Evolutionary conservation across 2,797 vertebrate species (phyloP).

Genomic region (Poeciliopsis paucimaculata): DNA sequence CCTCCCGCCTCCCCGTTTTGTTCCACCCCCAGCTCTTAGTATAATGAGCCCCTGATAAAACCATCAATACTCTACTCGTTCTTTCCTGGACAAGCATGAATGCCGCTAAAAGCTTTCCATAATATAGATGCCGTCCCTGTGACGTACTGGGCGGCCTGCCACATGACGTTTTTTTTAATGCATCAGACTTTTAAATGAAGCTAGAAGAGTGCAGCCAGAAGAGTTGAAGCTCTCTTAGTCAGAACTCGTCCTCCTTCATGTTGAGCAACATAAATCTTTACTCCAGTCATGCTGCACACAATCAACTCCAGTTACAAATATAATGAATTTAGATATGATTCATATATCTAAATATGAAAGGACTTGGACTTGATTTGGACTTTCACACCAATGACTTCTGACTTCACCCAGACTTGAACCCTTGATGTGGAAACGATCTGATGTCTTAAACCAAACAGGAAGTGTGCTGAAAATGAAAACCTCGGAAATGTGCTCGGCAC

Average conservation of each 20-base stretch:
- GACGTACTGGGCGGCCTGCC: conserved; percentile 78
- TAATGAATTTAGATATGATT: neutral
- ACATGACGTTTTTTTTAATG: conserved; percentile 51
- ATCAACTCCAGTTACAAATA: neutral
- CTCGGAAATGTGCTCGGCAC: neutral
- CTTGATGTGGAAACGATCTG: neutral
- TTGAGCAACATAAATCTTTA: neutral
- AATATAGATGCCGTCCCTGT: conserved; percentile 70
- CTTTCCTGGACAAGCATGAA: conserved; percentile 58
- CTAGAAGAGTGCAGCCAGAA: conserved; percentile 18
- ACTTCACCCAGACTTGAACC: neutral
- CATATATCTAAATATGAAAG: neutral
- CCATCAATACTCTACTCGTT: conserved; percentile 81
- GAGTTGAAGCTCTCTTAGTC: neutral
- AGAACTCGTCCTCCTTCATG: conserved; percentile 2
- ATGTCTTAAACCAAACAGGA: neutral
- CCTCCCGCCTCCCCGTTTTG: conserved; percentile 44
- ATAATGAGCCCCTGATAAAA: conserved; percentile 84
- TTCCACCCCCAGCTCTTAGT: conserved; percentile 77
- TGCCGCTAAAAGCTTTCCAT: conserved; percentile 83
- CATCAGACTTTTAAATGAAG: conserved; percentile 60
- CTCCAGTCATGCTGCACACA: neutral
- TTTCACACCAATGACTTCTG: neutral
- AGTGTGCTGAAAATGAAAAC: neutral
- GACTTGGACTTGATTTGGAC: neutral